Conservation (phyloP, 1,140 invertebrate species). For the Oncopeltus fasciatus region DNA sequence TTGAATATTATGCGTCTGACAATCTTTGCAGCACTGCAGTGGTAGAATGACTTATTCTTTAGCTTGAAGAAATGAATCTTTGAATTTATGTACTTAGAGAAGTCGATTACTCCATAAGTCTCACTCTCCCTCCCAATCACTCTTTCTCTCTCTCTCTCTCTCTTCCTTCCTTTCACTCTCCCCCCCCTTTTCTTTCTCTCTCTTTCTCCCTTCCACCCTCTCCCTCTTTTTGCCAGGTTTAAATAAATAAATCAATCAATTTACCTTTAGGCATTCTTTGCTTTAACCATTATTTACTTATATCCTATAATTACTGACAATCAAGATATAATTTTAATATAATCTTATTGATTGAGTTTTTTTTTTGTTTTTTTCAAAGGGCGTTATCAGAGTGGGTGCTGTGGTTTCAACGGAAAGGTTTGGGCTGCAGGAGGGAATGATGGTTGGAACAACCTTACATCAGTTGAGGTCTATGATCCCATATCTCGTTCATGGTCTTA, state of each 20-base stretch:
- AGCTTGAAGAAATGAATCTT: too few relatives aligned
- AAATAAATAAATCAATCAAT: background rate
- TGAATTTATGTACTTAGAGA: too few relatives aligned
- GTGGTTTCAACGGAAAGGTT: conserved; percentile 45
- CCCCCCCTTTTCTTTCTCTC: background rate
- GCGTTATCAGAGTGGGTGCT: conserved; percentile 65
- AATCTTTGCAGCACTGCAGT: too few relatives aligned
- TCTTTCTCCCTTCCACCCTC: background rate
- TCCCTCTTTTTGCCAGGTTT: background rate
- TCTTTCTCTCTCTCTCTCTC: background rate
- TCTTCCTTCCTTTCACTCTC: background rate
- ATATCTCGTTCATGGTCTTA: conserved; percentile 36
- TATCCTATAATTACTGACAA: background rate
- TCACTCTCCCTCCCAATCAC: background rate
- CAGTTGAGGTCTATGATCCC: conserved; percentile 55
- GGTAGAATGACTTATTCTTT: too few relatives aligned
- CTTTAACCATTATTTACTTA: background rate
- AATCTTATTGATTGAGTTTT: background rate
- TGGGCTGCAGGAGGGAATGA: conserved; percentile 72
- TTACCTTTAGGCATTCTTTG: background rate
- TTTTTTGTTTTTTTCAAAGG: conserved; percentile 33
- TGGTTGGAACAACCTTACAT: conserved; percentile 60
- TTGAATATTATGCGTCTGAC: too few relatives aligned
- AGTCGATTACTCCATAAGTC: too few relatives aligned
- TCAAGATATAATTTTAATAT: background rate